Evolutionary conservation across 2,888 invertebrate species (phyloP).

Genomic region (Noctua janthe): DNA sequence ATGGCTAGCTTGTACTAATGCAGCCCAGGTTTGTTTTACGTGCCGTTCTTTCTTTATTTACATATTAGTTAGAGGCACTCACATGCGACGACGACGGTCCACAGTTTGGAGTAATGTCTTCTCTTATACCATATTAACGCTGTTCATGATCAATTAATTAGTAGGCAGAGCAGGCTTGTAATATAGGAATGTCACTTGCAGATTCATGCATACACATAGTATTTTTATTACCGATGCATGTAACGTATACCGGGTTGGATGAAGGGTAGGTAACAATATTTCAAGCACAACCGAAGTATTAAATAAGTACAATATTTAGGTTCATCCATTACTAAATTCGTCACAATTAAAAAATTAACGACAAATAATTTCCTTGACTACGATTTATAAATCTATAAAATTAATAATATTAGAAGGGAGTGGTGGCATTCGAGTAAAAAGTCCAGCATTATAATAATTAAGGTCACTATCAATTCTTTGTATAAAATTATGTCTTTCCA

Average conservation of each 20-base stretch:
- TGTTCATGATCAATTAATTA: constrained; percentile 21
- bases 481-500: constrained; percentile 77
- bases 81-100: constrained; percentile 10
- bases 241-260: constrained; percentile 32
- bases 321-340: constrained; percentile 53
- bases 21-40: constrained; percentile 31
- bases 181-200: constrained; percentile 64
- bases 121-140: not conserved
- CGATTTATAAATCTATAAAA: constrained; percentile 70
- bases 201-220: constrained; percentile 15
- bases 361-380: constrained; percentile 64
- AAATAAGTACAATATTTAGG: constrained; percentile 58
- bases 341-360: constrained; percentile 60
- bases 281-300: constrained; percentile 64
- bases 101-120: constrained; percentile 9
- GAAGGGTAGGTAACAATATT: constrained; percentile 60
- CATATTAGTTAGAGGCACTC: constrained; percentile 21
- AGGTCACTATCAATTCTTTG: constrained; percentile 77
- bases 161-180: constrained; percentile 56
- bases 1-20: constrained; percentile 57
- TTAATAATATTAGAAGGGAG: constrained; percentile 76
- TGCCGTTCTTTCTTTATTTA: constrained; percentile 15
- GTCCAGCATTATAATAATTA: constrained; percentile 82
- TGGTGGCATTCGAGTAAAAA: constrained; percentile 83
- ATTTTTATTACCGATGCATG: constrained; percentile 4